Conservation (phyloP, 2,113 vertebrate genomes). For the Isurus oxyrinchus region DNA sequence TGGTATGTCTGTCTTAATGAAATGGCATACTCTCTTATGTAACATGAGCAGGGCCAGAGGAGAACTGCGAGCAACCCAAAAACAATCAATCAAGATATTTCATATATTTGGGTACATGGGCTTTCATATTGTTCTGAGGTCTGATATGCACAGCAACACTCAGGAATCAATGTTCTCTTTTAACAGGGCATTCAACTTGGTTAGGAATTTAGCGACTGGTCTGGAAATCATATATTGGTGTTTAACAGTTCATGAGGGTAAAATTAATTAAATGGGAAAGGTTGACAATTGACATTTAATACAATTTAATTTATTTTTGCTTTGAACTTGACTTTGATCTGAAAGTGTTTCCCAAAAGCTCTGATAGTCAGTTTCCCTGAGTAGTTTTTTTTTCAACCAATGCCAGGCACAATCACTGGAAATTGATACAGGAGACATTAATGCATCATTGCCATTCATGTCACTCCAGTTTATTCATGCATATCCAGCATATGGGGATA, state of each 20-base stretch:
- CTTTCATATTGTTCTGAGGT: background rate
- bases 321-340: conserved; percentile 6
- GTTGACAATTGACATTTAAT: conserved; percentile 3
- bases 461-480: background rate
- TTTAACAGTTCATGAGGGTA: background rate
- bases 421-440: background rate
- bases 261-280: conserved; percentile 9
- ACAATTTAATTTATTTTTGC: conserved; percentile 28
- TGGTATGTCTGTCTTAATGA: background rate
- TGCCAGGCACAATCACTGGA: background rate
- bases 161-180: background rate
- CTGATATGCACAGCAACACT: background rate
- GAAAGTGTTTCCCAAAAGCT: background rate
- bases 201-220: background rate
- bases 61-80: background rate
- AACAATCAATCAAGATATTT: background rate
- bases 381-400: background rate
- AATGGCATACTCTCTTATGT: background rate
- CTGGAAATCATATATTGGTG: background rate
- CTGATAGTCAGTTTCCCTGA: background rate
- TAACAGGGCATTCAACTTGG: background rate
- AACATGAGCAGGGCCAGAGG: background rate
- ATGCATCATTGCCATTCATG: background rate
- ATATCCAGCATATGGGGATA: too few species aligned
- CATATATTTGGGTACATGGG: background rate